Base-by-base conservation (phyloP, 1,140 invertebrate genomes). In the Chelonus insularis region DNA sequence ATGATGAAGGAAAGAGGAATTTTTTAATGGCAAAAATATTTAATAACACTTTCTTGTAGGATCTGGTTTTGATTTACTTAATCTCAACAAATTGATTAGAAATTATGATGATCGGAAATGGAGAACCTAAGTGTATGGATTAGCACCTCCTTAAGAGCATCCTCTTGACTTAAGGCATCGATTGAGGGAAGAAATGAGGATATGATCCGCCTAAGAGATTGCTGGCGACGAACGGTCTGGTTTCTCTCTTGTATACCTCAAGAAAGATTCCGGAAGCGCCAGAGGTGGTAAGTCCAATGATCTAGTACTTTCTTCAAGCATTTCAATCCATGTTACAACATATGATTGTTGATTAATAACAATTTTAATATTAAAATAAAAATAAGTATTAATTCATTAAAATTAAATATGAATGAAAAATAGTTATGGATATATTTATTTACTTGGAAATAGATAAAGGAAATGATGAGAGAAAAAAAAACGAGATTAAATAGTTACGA, bases 141-240 rank as follows among this genome's bases (percentile, higher is more conserved):
- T 59, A 59, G 57, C 57, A 48, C 48, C 57, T 59, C 48, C 43
- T 59, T 59, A 51, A 50, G 47, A 20, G 32, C 20, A 48, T 37
- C 20, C 45, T 11, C 11, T 5, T 43, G 9, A 18, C n/a, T 16
- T 20, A 23, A 37, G 11, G 18, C 16, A 18, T 25, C 50, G 50
- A 60, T 52, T 60, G 43, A 12, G 20, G 37, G 1, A 54, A 60
- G 32, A 36, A 54, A 45, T 39, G 57, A 39, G 39, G 6, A 8
- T 25, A 29, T 29, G 25, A 29, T 29, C 25, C 25, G 25, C 25
- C 7, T 29, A 29, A 29, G 25, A 4, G 25, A 29, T 29, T 29
- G 25, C n/a, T 63, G 71, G 69, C 71, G 71, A 66, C 69, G 66
- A 68, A 66, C 57, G 64, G 71, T 73, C 71, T 73, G 69, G 66